Percentiles rank a stretch among this genome's conserved stretches.
Conservation (phyloP, 2,797 vertebrate genomes). For the Sebastes nivosus region DNA sequence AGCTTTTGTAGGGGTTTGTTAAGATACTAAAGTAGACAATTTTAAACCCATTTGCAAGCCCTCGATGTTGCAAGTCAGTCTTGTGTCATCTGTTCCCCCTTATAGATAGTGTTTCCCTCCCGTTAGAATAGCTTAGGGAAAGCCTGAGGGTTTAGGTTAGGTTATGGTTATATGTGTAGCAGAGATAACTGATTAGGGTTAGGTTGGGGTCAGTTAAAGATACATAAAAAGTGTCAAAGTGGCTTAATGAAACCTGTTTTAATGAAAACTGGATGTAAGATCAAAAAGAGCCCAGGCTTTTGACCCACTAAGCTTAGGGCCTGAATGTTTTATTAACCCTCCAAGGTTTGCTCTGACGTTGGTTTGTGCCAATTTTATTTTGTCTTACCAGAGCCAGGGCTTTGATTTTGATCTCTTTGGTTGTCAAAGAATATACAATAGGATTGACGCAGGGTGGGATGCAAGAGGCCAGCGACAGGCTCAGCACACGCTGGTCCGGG, state of each 20-base stretch:
- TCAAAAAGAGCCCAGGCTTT: neutral
- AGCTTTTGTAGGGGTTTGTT: neutral
- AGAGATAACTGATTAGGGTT: neutral
- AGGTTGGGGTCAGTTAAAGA: neutral
- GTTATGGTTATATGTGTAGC: neutral
- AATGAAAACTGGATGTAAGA: neutral
- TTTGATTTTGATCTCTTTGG: constrained; percentile 68
- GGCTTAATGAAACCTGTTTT: neutral
- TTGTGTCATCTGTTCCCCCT: neutral
- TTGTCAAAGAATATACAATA: constrained; percentile 78
- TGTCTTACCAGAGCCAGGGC: constrained; percentile 39
- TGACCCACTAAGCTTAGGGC: neutral
- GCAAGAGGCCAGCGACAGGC: constrained; percentile 74
- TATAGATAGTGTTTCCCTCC: neutral
- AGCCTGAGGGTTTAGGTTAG: neutral
- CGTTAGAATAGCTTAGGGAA: neutral
- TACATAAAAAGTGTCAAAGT: neutral
- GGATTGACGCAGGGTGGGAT: constrained; percentile 77
- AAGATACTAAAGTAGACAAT: neutral
- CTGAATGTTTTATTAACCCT: neutral
- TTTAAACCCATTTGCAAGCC: neutral
- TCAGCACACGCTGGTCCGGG: constrained; percentile 67
- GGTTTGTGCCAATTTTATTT: neutral
- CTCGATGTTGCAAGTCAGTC: neutral
- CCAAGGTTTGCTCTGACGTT: neutral